Conservation (phyloP, 1,140 invertebrate species). For the Coelopa frigida region DNA sequence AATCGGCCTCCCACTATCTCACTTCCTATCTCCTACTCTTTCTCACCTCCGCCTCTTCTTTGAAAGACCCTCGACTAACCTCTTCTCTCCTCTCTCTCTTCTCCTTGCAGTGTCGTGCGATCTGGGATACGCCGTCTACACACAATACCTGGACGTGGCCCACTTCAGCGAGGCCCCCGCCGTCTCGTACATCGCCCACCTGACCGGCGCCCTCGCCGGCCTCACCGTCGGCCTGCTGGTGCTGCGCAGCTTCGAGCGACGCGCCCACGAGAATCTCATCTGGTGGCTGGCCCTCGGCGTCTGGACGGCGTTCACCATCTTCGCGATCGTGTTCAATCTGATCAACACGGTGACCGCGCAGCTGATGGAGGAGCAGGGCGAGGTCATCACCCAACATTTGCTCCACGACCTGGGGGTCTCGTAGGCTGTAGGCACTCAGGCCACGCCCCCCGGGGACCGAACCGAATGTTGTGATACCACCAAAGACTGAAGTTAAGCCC, state of each 20-base stretch:
- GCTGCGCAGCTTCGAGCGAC: slow-evolving; percentile 92
- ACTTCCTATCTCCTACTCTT: background rate
- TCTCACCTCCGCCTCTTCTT: background rate
- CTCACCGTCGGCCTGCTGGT: slow-evolving; percentile 85
- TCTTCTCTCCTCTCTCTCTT: slow-evolving; percentile 4
- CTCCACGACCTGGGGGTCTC: slow-evolving; percentile 43
- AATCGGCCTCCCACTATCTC: background rate
- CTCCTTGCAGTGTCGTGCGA: slow-evolving; percentile 75
- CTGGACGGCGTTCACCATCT: slow-evolving; percentile 85
- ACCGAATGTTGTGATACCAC: slow-evolving; percentile 46
- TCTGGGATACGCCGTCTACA: slow-evolving; percentile 89
- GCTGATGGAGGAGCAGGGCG: slow-evolving; percentile 42
- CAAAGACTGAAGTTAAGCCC: slow-evolving; percentile 46
- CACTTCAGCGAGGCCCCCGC: slow-evolving; percentile 55
- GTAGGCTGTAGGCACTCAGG: no score
- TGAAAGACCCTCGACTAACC: slow-evolving; percentile 14
- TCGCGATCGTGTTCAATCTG: slow-evolving; percentile 87
- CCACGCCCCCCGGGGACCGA: slow-evolving; percentile 1
- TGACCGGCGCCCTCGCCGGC: slow-evolving; percentile 83
- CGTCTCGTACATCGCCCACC: slow-evolving; percentile 89
- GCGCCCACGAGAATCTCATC: slow-evolving; percentile 83
- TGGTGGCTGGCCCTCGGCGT: slow-evolving; percentile 93
- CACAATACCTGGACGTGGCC: slow-evolving; percentile 73
- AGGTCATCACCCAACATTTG: slow-evolving; percentile 44
- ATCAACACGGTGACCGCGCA: slow-evolving; percentile 58